Evolutionary conservation across 2,797 vertebrate genomes (phyloP).

Genomic region (Onychomys leucogaster): DNA sequence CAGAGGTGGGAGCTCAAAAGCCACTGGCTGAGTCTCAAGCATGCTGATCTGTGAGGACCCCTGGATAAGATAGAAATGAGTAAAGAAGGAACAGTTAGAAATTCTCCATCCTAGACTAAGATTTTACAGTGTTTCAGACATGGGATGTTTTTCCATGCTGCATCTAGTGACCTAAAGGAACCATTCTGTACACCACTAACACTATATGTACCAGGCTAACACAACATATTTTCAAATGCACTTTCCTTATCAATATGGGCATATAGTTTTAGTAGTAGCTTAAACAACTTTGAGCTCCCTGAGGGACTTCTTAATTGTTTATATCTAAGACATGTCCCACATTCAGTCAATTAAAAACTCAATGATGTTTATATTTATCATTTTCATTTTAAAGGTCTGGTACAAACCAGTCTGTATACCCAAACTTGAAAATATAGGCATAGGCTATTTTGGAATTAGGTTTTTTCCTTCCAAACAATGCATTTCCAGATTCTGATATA

Average conservation of each 20-base stretch:
- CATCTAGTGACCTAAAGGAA: not conserved
- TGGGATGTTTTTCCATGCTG: not conserved
- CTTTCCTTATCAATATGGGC: constrained; percentile 42
- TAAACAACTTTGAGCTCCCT: not conserved
- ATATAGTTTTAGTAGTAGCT: not conserved
- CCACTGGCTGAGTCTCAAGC: not conserved
- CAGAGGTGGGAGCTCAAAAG: not conserved
- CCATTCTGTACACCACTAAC: not conserved
- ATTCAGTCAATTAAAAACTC: not conserved
- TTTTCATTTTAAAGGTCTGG: constrained; percentile 23
- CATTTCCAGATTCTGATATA: constrained; percentile 25
- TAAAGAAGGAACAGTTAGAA: not conserved
- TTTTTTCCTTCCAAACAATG: constrained; percentile 36
- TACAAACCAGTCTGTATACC: constrained; percentile 2
- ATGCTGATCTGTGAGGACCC: not conserved
- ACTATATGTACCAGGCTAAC: not conserved
- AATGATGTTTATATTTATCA: not conserved
- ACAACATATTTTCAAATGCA: constrained; percentile 20
- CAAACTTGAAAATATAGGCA: not conserved
- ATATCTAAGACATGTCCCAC: not conserved
- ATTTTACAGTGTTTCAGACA: not conserved
- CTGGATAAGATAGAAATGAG: not conserved
- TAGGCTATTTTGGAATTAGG: not conserved
- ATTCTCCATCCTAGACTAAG: not conserved
- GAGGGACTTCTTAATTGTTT: not conserved